phyloP scores from a whole-genome alignment of 2,113 vertebrate species.

The Chamaetylas fuelleborni region DNA sequence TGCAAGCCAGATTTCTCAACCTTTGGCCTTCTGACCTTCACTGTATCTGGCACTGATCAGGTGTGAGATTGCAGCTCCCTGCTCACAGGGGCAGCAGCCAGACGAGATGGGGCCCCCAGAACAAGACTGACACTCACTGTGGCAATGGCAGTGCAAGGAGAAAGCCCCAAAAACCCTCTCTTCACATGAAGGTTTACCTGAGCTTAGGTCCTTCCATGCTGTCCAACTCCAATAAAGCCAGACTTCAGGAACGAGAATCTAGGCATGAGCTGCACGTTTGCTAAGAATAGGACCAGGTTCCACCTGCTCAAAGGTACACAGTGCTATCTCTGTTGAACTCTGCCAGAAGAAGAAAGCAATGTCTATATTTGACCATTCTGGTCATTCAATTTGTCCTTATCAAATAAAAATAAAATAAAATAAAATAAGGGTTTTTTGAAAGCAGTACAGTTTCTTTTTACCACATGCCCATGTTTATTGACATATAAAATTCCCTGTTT shows the following conservation, averaged over 20 bases:
- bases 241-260: background rate
- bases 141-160: background rate
- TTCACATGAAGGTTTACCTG: background rate
- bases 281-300: background rate
- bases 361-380: background rate
- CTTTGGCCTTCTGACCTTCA: constrained; percentile 64
- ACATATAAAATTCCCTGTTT: constrained; percentile 60
- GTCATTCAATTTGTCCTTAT: constrained; percentile 25
- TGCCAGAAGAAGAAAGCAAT: background rate
- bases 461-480: constrained; percentile 54
- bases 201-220: background rate
- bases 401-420: constrained; percentile 41
- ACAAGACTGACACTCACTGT: background rate
- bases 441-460: constrained; percentile 17
- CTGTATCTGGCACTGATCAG: constrained; percentile 27
- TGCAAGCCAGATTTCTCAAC: constrained; percentile 62
- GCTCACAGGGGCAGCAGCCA: background rate
- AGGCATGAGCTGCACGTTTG: background rate
- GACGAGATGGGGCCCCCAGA: background rate
- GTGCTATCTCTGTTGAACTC: background rate
- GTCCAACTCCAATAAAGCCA: background rate
- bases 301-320: background rate
- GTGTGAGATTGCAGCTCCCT: constrained; percentile 5
- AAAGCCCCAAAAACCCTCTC: background rate
- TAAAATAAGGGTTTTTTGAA: constrained; percentile 7